Conservation (phyloP, 2,113 vertebrate genomes). For the Fregata magnificens region DNA sequence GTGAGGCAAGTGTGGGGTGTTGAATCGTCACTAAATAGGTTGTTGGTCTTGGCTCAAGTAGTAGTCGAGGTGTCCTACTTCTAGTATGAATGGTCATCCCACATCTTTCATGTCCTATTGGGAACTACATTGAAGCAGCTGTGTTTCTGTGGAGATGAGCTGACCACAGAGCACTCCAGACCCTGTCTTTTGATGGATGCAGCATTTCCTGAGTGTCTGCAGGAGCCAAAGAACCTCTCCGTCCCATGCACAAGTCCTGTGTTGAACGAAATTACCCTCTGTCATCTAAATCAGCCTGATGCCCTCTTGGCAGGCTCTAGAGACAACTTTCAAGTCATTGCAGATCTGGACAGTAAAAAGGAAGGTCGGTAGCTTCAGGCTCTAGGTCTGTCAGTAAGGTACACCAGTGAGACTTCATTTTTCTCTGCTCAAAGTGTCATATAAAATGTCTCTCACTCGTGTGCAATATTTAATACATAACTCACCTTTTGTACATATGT, state of each 20-base stretch:
- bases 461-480: background rate
- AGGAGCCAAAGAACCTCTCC: background rate
- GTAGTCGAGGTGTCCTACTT: background rate
- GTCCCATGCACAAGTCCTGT: no score
- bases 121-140: background rate
- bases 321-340: background rate
- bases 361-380: background rate
- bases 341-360: background rate
- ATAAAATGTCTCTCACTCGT: background rate
- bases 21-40: background rate
- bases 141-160: background rate
- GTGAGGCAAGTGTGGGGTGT: background rate
- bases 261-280: background rate
- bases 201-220: background rate
- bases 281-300: background rate
- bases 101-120: background rate
- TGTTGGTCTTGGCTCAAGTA: background rate
- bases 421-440: background rate
- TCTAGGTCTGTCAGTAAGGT: background rate
- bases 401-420: background rate
- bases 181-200: background rate
- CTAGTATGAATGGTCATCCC: background rate
- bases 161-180: background rate
- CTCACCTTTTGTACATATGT: background rate
- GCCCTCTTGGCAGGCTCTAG: background rate